Evolutionary conservation across 2,113 vertebrate species (phyloP).

Genomic region (Melanerpes formicivorus): DNA sequence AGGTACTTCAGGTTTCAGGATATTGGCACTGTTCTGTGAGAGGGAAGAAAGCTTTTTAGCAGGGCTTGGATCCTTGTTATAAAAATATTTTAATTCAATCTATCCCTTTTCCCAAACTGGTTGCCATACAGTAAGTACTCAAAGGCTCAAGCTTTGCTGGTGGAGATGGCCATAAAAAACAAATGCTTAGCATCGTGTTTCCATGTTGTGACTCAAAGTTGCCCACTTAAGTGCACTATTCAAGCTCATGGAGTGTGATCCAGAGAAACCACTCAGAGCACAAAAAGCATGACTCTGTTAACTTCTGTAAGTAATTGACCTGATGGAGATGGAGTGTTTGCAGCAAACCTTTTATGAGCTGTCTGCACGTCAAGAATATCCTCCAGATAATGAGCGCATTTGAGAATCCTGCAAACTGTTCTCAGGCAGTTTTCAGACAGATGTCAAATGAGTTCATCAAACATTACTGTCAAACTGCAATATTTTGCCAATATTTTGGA

Average conservation of each 20-base stretch:
- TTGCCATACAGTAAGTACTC: neutral
- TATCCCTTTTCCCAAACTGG: neutral
- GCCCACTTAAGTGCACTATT: neutral
- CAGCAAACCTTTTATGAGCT: neutral
- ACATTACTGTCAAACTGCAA: fast-evolving
- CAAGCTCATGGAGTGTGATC: neutral
- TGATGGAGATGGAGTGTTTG: neutral
- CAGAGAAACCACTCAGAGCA: neutral
- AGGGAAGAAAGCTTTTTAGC: neutral
- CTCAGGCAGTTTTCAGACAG: neutral
- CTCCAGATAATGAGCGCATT: conserved; percentile 16
- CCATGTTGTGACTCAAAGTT: fast-evolving
- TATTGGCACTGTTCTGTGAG: neutral
- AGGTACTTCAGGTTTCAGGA: neutral
- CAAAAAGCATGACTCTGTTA: neutral
- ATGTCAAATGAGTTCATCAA: neutral
- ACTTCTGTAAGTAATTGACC: conserved; percentile 14
- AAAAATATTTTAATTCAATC: neutral
- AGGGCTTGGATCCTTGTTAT: neutral
- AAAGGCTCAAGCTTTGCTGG: neutral
- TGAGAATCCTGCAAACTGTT: conserved; percentile 15
- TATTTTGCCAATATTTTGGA: neutral
- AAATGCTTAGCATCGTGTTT: neutral
- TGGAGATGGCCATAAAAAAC: neutral
- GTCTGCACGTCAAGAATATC: neutral